Evolutionary conservation across 2,888 invertebrate genomes (phyloP), one percentile per base, ranked within the genome.

Genomic region (Nymphalis urticae): DNA sequence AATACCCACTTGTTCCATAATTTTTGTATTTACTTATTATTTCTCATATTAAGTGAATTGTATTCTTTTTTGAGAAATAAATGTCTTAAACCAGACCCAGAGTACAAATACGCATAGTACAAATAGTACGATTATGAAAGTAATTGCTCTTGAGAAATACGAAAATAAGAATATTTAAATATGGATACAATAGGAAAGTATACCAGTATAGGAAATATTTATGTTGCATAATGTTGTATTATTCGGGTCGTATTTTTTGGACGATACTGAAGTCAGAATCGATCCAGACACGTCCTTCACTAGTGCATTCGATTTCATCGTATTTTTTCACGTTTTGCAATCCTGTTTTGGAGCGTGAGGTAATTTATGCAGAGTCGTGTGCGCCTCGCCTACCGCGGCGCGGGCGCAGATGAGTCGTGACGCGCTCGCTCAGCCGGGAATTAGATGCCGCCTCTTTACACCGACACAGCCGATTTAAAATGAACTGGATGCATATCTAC

Each of bases 311-410:
- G 47, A 24, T 42, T 58, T 58, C 58, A 19, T 58, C 42, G 54
- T 56, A 56, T 62, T 61, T 56, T 62, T 62, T 62, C 51, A 62
- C 13, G 24, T 67, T 67, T 67, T 36, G 66, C 66, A 62, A 67
- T 62, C 66, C 66, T 67, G 80, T 83, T 83, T 51, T 42, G 42
- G 63, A 68, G 68, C 62, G 69, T 82, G 80, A 79, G 81, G 80
- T 87, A 88, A 88, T 88, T 86, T 88, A 89, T 89, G 85, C 88
- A 78, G 77, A 80, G 79, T 88, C 88, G 89, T 88, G 88, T 84
- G 77, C 77, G 81, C 79, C 83, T 80, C 74, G 79, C 80, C 76
- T 75, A 71, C 75, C 74, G 74, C 65, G 71, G 65, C 63, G 72
- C 65, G 71, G 53, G 66, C 66, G 61, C 62, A 75, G 78, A 79